Base-by-base conservation (phyloP, 2,797 vertebrate genomes). In the Leptoclinus maculatus region DNA sequence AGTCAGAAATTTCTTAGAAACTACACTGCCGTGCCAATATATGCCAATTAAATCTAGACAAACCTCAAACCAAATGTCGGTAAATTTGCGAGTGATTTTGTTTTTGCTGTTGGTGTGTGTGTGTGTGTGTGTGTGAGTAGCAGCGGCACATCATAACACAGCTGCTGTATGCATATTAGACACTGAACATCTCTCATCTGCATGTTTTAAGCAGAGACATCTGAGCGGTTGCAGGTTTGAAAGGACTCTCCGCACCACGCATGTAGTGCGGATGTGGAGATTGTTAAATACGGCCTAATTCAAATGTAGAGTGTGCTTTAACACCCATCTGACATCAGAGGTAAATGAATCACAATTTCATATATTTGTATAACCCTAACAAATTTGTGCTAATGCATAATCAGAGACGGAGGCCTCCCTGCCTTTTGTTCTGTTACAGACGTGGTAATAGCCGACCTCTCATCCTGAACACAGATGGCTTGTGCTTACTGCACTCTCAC, bases 271-370 rank as follows among this genome's bases (percentile, higher is more conserved):
- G 32, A 71, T 16, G 16, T 29, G 41, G 66, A 36, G 39, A 87
- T 77, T 56, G 78, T 73, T 78, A 79, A 87, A 84, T 54, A 25
- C 54, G 39, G 51, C 72, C 82, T 90, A 70, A 87, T 93, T 88
- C 73, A 77, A 78, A 87, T 90, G 73, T 53, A 67, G 83, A 87
- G 88, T 71, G 84, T 87, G 70, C 77, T 88, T 80, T 58, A 76
- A 80, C 76, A 81, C 84, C 69, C 65, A 19, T 74, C 53, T 27
- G 9, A 79, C 86, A 91, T 93, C 89, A 93, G 90, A 93, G 86
- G 71, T 74, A 78, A 67, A 73, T 41, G 23, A 83, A 83, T 74
- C 7, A 1, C 74, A 63, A 49, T 85, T 79, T 78, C 34, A 23
- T 49, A 58, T 63, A 76, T 74, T 79, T 83, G 49, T 78, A 56